These are phyloP conservation scores for Pitangus sulphuratus DNA, from an alignment of 2,797 vertebrate species.

Conservation along the genomic window DNA sequence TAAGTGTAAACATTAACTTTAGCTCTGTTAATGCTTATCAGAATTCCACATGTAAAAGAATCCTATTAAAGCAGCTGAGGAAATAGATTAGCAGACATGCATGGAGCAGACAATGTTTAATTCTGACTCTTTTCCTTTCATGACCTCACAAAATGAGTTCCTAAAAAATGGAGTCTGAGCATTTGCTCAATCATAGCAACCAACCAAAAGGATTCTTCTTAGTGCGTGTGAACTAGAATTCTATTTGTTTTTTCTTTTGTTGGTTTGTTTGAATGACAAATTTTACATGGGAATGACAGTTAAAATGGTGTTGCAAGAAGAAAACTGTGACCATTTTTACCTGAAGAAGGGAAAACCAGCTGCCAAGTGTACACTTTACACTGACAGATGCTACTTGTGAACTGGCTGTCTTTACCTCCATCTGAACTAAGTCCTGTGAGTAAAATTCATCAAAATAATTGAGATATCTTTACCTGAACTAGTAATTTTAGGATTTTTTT, in stretches of 20 bases:
- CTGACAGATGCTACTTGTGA: not conserved
- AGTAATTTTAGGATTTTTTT: not conserved
- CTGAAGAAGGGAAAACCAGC: not conserved
- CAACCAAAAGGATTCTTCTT: not conserved
- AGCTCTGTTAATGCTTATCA: not conserved
- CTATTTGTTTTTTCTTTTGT: not conserved
- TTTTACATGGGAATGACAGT: not conserved
- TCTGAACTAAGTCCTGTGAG: not conserved
- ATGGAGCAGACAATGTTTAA: not conserved
- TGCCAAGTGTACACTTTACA: not conserved
- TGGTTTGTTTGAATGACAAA: not conserved
- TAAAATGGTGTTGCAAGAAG: not conserved
- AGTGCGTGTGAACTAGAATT: not conserved
- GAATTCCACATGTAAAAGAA: not conserved
- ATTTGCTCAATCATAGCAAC: not conserved
- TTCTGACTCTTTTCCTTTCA: not conserved
- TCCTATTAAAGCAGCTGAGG: not conserved
- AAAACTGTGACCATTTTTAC: not conserved
- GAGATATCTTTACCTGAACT: not conserved
- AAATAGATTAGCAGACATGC: not conserved
- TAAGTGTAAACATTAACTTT: not conserved
- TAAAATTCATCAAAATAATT: not conserved
- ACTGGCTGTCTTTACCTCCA: not conserved
- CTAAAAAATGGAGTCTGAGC: not conserved
- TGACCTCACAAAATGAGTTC: not conserved